Base-by-base conservation (phyloP, 2,888 invertebrate species). In the Philonicus albiceps region DNA sequence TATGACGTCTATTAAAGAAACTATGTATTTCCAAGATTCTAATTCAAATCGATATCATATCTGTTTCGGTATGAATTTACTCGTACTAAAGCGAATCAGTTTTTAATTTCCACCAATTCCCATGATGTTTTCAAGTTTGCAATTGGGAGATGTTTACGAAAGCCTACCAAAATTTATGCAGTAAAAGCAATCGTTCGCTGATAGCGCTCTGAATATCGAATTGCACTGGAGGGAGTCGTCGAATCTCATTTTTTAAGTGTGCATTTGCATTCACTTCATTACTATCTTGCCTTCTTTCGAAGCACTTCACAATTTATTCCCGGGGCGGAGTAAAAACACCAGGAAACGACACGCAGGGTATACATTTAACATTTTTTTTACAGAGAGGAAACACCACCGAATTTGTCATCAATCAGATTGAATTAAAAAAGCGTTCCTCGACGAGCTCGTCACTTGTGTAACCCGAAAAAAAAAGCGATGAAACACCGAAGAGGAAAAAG, bases 361-460 rank as follows among this genome's bases (percentile, higher is more conserved):
- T 37, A 37, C 22, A 55, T n/a, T 64, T 55, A 55, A 55, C 11
- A 22, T 11, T 64, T 64, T 49, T 64, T 49, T 11, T 27, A 64
- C 27, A 64, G 64, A 22, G 19, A 64, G 64, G 7, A 64, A 64
- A 27, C 64, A 64, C 22, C 64, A 64, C 78, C 30, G 37, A 78
- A 78, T 78, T 78, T 78, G 43, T 78, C 49, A 78, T 78, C 78
- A 78, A 78, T 78, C 78, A 78, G 49, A 78, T 78, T 78, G 78
- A 78, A 78, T 78, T 22, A 78, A 78, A 78, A 78, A 78, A 19
- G 22, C 78, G 49, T 78, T 78, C 49, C 43, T 53, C 40, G 13
- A 37, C 37, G 31, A 76, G 40, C 43, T 76, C 78, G 49, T 49
- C 78, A 78, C 16, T 27, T 64, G 22, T 64, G 22, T 34, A 34